These are phyloP conservation scores for Emberiza fucata DNA, from an alignment of 2,113 vertebrate species.

Conservation along the genomic window DNA sequence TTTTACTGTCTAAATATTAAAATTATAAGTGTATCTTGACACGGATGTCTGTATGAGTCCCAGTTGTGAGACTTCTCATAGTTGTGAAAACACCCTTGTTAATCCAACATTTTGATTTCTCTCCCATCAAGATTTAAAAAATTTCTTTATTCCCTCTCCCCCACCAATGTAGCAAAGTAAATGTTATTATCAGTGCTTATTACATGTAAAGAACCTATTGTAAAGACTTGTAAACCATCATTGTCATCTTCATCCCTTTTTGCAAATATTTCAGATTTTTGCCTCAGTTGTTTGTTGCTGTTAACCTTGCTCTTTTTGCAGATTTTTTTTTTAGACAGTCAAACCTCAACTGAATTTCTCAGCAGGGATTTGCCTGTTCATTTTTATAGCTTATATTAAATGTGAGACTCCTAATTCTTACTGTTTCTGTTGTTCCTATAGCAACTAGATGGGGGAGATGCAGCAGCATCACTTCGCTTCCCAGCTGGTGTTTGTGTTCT, in stretches of 20 bases:
- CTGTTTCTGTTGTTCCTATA: constrained; percentile 72
- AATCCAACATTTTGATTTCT: neutral
- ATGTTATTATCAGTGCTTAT: neutral
- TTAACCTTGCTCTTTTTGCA: constrained; percentile 15
- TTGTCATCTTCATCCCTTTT: neutral
- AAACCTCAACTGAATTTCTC: constrained; percentile 22
- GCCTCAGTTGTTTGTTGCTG: neutral
- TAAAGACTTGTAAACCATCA: neutral
- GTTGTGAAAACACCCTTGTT: neutral
- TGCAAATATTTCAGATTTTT: neutral
- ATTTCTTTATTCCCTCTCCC: neutral
- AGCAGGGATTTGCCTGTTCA: constrained; percentile 50
- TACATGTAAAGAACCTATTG: neutral
- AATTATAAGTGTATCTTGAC: neutral
- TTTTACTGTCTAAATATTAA: neutral
- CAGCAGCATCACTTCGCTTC: constrained; percentile 59
- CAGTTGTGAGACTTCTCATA: neutral
- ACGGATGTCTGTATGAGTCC: neutral
- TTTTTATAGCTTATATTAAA: constrained; percentile 66
- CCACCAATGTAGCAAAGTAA: neutral
- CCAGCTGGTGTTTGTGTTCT: constrained; percentile 66
- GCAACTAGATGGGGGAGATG: constrained; percentile 65
- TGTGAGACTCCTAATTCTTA: constrained; percentile 40
- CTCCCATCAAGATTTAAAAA: neutral
- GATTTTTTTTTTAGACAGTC: constrained; percentile 29